Base-by-base conservation (phyloP, 2,888 invertebrate species). In the Agriopis leucophaearia region DNA sequence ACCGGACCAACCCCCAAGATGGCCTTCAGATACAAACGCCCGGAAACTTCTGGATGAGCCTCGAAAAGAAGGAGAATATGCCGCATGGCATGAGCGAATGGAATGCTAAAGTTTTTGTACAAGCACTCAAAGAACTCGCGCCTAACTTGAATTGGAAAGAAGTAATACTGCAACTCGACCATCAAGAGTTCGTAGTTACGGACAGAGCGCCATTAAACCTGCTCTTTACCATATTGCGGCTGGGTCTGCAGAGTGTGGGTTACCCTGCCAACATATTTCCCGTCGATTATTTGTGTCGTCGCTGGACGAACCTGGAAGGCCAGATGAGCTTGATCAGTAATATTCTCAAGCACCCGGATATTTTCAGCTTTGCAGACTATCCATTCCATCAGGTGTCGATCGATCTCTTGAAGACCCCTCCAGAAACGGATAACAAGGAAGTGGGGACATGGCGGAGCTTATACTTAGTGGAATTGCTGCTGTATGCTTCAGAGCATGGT, bases 381-480 rank as follows among this genome's bases (percentile, higher is more conserved):
- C 97, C 97, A 0, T 98, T 97, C 85, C 97, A 97, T 79, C 96
- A 97, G 3, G 98, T 99, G 1, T 95, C 97, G 1, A 96, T 98
- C 52, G 98, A 99, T 80, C 95, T 98, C 73, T 90, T 99, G 45
- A 99, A 99, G 92, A 97, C 98, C 10, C 97, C 97, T 8, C 99
- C 99, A 0, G 99, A 99, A 92, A 96, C 97, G 35, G 98, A 99
- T 79, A 98, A 98, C 86, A 98, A 99, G 87, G 99, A 99, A 86
- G 95, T 99, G 54, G 96, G 97, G 50, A 97, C 97, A 16, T 99
- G 99, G 99, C 96, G 98, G 75, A 99, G 98, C 2, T 89, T 99
- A 67, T 98, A 99, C 84, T 95, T 99, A 68, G 96, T 99, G 0
- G 99, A 99, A 85, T 94, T 97, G 38, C 89, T 99, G 58, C 90